These are phyloP conservation scores for Mus pahari DNA, from an alignment of 2,113 vertebrate genomes.

Conservation along the genomic window DNA sequence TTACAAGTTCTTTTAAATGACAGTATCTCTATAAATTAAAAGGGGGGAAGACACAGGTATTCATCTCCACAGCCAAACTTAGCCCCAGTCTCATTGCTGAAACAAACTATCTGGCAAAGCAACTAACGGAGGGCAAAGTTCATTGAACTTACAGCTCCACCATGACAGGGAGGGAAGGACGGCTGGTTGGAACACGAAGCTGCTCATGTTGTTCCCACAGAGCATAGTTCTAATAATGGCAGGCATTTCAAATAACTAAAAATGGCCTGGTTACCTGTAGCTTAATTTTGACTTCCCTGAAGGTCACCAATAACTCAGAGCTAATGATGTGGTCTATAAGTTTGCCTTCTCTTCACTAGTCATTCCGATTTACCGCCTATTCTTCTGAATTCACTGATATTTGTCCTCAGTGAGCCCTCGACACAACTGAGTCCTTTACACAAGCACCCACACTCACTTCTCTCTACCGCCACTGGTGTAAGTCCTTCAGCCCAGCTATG, in stretches of 20 bases:
- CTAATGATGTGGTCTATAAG: background rate
- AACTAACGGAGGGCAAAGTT: background rate
- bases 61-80: background rate
- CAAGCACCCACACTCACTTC: background rate
- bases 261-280: background rate
- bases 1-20: background rate
- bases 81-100: background rate
- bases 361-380: background rate
- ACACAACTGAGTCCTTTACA: background rate
- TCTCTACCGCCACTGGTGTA: background rate
- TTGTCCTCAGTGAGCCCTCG: background rate
- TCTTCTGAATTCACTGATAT: background rate
- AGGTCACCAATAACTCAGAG: background rate
- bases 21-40: constrained; percentile 40
- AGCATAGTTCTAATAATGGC: background rate
- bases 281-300: background rate
- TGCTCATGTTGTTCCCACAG: background rate
- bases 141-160: background rate
- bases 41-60: background rate
- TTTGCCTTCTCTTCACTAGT: background rate
- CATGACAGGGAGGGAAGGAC: background rate
- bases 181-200: background rate
- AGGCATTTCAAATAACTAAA: background rate
- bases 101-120: background rate
- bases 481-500: background rate